Evolutionary conservation across 1,140 invertebrate genomes (phyloP).

Genomic region (Atopsyche davidsoni): DNA sequence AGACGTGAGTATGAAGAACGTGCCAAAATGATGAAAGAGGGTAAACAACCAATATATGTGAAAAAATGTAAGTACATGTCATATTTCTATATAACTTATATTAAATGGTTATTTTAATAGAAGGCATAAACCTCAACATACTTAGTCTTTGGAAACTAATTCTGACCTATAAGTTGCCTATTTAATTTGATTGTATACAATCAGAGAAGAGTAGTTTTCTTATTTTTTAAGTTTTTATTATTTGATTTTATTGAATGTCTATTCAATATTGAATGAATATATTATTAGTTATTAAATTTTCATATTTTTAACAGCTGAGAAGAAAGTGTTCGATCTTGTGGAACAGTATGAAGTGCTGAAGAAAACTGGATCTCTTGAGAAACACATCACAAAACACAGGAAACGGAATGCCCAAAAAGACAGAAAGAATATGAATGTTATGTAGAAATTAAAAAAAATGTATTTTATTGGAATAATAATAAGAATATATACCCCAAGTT

Average conservation of each 20-base stretch:
- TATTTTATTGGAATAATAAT: too few relatives aligned
- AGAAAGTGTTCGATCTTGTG: constrained; percentile 58
- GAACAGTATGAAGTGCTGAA: constrained; percentile 70
- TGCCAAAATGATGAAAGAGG: constrained; percentile 54
- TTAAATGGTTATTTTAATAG: too few relatives aligned
- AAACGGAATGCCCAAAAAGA: constrained; percentile 59
- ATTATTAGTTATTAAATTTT: constrained; percentile 11
- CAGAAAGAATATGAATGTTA: constrained; percentile 41
- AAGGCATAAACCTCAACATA: too few relatives aligned
- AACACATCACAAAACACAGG: constrained; percentile 65
- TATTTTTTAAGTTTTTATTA: constrained; percentile 5
- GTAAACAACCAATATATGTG: constrained; percentile 62
- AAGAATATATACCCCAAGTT: too few relatives aligned
- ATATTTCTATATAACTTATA: too few relatives aligned
- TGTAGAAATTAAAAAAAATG: constrained; percentile 31
- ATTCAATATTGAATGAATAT: not conserved
- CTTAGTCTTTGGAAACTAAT: too few relatives aligned
- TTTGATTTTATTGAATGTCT: constrained; percentile 3
- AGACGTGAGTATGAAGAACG: constrained; percentile 53
- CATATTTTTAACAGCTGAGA: constrained; percentile 55
- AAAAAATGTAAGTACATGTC: constrained; percentile 68
- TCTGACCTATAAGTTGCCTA: too few relatives aligned
- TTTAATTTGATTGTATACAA: too few relatives aligned
- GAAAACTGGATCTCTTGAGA: constrained; percentile 62
- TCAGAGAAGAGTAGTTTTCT: not conserved